Evolutionary conservation across 2,113 vertebrate species (phyloP).

Genomic region (Menura novaehollandiae): DNA sequence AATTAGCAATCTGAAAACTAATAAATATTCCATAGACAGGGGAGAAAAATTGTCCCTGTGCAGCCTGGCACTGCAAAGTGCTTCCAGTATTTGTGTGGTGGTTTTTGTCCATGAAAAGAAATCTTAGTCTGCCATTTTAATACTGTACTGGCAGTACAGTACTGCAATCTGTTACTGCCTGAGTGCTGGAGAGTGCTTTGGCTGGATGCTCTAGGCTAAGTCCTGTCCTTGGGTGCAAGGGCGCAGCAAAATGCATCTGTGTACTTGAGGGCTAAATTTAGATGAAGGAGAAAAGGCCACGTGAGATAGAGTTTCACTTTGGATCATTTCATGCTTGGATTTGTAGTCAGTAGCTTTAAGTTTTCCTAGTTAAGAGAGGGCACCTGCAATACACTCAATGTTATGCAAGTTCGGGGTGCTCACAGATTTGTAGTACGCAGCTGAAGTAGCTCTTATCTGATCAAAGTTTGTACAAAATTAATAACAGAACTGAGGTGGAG

Average conservation of each 20-base stretch:
- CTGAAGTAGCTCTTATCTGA: not conserved
- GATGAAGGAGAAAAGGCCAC: slow-evolving; percentile 17
- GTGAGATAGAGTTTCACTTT: not conserved
- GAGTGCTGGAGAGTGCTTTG: not conserved
- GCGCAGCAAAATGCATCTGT: not conserved
- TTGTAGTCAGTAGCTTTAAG: slow-evolving; percentile 4
- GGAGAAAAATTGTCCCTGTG: not conserved
- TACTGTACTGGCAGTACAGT: not conserved
- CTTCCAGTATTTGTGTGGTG: not conserved
- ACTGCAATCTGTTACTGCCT: not conserved
- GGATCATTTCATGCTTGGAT: slow-evolving; percentile 45
- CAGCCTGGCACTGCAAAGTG: not conserved
- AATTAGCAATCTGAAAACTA: not conserved
- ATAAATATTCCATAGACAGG: not conserved
- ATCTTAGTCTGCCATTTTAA: not conserved
- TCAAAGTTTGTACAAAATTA: not conserved
- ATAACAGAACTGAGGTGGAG: accelerated
- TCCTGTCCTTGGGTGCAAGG: slow-evolving; percentile 19
- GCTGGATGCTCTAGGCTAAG: not conserved
- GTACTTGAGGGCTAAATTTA: not conserved
- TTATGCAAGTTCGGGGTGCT: not conserved
- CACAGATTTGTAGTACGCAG: accelerated
- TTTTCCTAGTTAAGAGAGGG: not conserved
- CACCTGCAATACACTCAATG: not conserved
- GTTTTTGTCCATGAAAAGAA: not conserved